Percentiles rank a stretch among this genome's conserved stretches.
Conservation (phyloP, 2,888 invertebrate species). For the Trachelus stipa region DNA sequence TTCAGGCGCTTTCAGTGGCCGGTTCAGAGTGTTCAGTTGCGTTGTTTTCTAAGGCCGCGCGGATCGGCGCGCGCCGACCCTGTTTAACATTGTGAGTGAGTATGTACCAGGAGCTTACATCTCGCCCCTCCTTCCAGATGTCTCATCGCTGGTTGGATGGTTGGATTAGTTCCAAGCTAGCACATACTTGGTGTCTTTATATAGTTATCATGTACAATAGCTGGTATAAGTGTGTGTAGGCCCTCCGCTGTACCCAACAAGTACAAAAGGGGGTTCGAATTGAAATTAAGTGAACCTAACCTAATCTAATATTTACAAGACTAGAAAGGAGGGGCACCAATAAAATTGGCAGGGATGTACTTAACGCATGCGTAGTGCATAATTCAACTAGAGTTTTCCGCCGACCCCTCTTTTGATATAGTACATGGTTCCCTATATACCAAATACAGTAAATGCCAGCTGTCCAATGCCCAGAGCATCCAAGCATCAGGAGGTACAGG, state of each 20-base stretch:
- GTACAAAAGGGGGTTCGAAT: slow-evolving; percentile 47
- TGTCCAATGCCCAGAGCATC: too few species aligned
- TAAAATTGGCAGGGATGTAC: slow-evolving; percentile 32
- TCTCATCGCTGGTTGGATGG: slow-evolving; percentile 1
- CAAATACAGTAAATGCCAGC: too few species aligned
- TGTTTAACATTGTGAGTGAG: slow-evolving; percentile 21
- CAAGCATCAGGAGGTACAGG: too few species aligned
- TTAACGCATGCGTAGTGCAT: slow-evolving; percentile 41
- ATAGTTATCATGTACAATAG: slow-evolving; percentile 13
- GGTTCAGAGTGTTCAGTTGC: slow-evolving; percentile 54
- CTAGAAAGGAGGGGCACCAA: slow-evolving; percentile 50
- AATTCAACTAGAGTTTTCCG: too few species aligned
- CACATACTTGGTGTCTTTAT: slow-evolving; percentile 16
- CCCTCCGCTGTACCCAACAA: slow-evolving; percentile 37
- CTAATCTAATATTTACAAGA: slow-evolving; percentile 25
- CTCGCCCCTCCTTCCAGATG: neutral
- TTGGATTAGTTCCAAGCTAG: neutral
- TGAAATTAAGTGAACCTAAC: slow-evolving; percentile 56
- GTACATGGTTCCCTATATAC: too few species aligned
- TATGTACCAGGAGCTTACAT: slow-evolving; percentile 7
- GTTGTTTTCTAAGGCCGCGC: slow-evolving; percentile 54
- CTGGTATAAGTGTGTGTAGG: slow-evolving; percentile 2
- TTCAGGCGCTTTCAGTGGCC: slow-evolving; percentile 52
- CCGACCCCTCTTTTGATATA: too few species aligned
- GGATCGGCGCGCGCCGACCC: slow-evolving; percentile 47